Base-by-base conservation (phyloP, 2,888 invertebrate species). In the Eucriotettix oculatus region DNA sequence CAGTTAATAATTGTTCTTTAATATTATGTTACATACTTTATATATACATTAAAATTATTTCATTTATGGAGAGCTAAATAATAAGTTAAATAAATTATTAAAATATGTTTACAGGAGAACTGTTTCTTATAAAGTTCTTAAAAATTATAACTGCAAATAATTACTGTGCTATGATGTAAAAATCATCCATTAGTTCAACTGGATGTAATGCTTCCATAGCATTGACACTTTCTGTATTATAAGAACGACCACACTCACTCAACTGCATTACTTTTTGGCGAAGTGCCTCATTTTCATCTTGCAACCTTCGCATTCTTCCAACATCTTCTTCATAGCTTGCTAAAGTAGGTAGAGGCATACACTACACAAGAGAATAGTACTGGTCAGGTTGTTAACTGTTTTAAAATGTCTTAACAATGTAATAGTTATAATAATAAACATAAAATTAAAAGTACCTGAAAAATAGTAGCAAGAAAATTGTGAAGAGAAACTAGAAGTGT, bases 391-490 rank as follows among this genome's bases (percentile, higher is more conserved):
- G 29, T 29, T 29, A 29, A 5, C 29, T 29, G 29, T 29, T 29
- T 29, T 29, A 29, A 29, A 29, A 29, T 29, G 29, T n/a, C n/a
- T n/a, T n/a, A n/a, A n/a, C n/a, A n/a, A 7, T 29, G 29, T 7
- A 29, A 5, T 7, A 29, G 29, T 29, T 29, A 29, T 29, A 29
- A 5, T 29, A 7, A 29, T 29, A 29, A 29, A 29, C 29, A 29
- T 29, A 29, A 5, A 29, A 29, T 29, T 29, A 29, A 29, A 29
- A 7, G 3, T 72, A 81, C 82, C 73, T 86, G 84, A 67, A 87
- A 91, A 63, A 95, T 86, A 0, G 93, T 90, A 14, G 94, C 88
- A 52, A 98, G 76, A 70, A 97, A 89, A 75, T 97, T 97, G 72
- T 95, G 91, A 48, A 97, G 76, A 0, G 96, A 96, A 42, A 87